phyloP scores from a whole-genome alignment of 2,888 invertebrate species.

The Podabrus alpinus region DNA sequence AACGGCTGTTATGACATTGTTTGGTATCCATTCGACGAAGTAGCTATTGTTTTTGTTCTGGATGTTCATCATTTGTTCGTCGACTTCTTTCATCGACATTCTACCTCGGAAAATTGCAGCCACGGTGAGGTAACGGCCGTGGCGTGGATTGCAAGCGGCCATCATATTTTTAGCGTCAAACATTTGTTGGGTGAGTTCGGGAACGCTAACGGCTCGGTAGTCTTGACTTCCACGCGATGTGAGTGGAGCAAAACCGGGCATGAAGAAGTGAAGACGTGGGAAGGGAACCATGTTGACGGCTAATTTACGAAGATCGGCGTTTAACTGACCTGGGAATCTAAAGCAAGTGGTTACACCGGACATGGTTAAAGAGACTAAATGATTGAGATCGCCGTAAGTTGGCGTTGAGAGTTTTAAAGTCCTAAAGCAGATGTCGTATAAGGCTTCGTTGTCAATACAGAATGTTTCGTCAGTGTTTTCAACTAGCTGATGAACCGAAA shows the following conservation, averaged over 20 bases:
- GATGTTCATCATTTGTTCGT: conserved; percentile 90
- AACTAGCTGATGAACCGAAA: conserved; percentile 86
- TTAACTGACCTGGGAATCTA: conserved; percentile 90
- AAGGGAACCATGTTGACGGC: conserved; percentile 98
- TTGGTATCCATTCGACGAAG: conserved; percentile 93
- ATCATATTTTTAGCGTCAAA: conserved; percentile 98
- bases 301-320: conserved; percentile 88
- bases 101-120: conserved; percentile 90
- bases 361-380: conserved; percentile 86
- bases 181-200: conserved; percentile 91
- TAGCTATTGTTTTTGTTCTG: conserved; percentile 93
- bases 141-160: conserved; percentile 93
- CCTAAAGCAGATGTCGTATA: conserved; percentile 91
- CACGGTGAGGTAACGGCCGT: conserved; percentile 89
- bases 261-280: conserved; percentile 94
- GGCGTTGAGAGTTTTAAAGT: conserved; percentile 87
- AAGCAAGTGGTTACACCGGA: conserved; percentile 89
- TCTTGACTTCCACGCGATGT: conserved; percentile 89
- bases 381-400: conserved; percentile 91
- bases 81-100: conserved; percentile 90
- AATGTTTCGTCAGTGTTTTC: conserved; percentile 91
- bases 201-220: conserved; percentile 88
- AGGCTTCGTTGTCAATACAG: conserved; percentile 91
- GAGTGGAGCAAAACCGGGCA: conserved; percentile 93
- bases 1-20: conserved; percentile 92